Evolutionary conservation across 2,113 vertebrate genomes (phyloP), one percentile per base, ranked within the genome.

Genomic region (Chrysochloris asiatica): DNA sequence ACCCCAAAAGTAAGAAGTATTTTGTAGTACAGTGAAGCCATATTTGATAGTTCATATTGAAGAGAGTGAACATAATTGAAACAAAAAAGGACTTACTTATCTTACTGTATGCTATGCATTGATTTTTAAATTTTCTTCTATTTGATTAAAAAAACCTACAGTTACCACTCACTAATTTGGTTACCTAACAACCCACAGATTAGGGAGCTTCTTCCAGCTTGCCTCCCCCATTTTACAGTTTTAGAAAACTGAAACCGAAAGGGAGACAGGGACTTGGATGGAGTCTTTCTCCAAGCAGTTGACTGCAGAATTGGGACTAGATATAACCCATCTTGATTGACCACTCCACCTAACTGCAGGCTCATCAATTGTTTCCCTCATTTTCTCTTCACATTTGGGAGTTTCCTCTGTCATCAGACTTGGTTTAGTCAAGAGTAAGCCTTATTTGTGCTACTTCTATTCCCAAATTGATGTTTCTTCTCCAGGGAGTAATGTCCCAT

Each of bases 361-460:
- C 9, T 77, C 67, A 52, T 43, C 63, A 9, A 0, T 77, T 52
- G 50, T 83, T 56, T 90, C 77, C 11, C 24, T 52, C 26, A 43
- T 77, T n/a, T 84, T 36, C 7, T 69, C 47, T 24, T 89, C 71
- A 28, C 33, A 8, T 47, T 69, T 69, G 65, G 80, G 45, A 76
- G 50, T 80, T 91, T 83, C 13, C 24, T 73, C 65, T 79, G 56
- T 95, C 71, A 69, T 79, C 45, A 91, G 56, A 86, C 33, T 90
- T 92, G 94, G 45, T n/a, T 87, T 6, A 77, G 26, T 47, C 0
- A 1, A 91, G 50, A 79, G 19, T 78, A 82, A 69, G 79, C 9
- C 0, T 30, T 78, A 50, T 38, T 82, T 78, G 85, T 73, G 75
- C 61, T 92, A 87, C 1, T 50, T 52, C 33, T 28, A 5, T 79